Evolutionary conservation across 2,797 vertebrate genomes (phyloP).

Genomic region (Thalassophryne amazonica): DNA sequence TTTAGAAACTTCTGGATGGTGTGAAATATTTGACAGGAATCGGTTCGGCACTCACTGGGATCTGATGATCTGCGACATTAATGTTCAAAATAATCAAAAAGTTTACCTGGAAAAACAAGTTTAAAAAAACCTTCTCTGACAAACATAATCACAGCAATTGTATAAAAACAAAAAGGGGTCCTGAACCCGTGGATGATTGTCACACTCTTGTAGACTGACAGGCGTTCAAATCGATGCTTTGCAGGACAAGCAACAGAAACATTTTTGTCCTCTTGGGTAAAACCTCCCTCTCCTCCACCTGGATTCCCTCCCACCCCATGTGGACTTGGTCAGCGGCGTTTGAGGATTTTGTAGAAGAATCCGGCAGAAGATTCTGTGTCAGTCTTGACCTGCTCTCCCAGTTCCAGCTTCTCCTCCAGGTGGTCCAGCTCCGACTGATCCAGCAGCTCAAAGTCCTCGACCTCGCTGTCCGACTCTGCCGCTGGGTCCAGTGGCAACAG

Average conservation of each 20-base stretch:
- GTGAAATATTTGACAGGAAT: too few relatives aligned
- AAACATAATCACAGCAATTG: not conserved
- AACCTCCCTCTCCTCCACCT: not conserved
- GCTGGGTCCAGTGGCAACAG: conserved; percentile 67
- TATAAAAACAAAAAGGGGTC: not conserved
- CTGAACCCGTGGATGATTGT: not conserved
- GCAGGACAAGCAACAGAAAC: not conserved
- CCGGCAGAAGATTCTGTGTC: conserved; percentile 74
- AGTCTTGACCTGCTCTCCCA: conserved; percentile 65
- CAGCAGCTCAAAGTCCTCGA: conserved; percentile 97
- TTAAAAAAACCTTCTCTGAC: not conserved
- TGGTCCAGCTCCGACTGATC: conserved; percentile 98
- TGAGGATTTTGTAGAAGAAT: conserved; percentile 93
- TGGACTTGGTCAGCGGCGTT: conserved; percentile 90
- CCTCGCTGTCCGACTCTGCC: conserved; percentile 91
- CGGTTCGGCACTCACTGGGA: too few relatives aligned
- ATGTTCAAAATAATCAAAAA: too few relatives aligned
- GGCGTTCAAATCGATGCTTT: too few relatives aligned
- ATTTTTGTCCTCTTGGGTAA: conserved; percentile 30
- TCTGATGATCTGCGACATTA: too few relatives aligned
- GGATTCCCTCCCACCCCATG: too few relatives aligned
- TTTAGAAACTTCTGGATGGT: too few relatives aligned
- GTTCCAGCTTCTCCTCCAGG: conserved; percentile 88
- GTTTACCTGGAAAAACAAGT: not conserved
- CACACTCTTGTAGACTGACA: accelerated